phyloP scores from a whole-genome alignment of 2,113 vertebrate genomes.

The Ctenomys sociabilis region DNA sequence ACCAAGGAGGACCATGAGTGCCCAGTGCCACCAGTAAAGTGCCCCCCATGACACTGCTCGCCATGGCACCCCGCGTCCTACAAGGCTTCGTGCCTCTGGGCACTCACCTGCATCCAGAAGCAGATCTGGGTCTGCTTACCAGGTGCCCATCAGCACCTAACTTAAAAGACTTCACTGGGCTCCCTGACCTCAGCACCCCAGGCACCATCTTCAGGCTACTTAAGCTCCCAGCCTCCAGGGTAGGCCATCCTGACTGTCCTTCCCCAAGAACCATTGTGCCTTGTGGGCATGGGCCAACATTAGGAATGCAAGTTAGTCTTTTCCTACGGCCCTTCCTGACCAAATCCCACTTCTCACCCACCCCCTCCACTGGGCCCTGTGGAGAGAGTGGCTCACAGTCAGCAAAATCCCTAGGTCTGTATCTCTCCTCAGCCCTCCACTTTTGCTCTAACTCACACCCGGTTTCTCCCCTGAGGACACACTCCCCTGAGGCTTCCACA shows the following conservation, averaged over 20 bases:
- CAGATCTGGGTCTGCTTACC: neutral
- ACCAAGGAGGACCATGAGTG: neutral
- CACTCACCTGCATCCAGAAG: neutral
- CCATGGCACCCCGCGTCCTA: neutral
- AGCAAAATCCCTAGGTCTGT: neutral
- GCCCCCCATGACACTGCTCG: neutral
- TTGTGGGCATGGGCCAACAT: neutral
- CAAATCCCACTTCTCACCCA: neutral
- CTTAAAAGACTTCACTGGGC: neutral
- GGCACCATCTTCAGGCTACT: neutral
- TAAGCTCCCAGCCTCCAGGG: neutral
- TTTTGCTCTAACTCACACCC: neutral
- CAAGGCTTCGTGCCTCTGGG: neutral
- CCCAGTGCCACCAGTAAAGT: neutral
- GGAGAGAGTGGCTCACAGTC: neutral
- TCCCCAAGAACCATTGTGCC: neutral
- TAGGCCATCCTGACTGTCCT: neutral
- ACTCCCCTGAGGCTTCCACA: neutral
- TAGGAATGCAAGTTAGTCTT: neutral
- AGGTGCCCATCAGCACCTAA: neutral
- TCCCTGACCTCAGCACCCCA: neutral
- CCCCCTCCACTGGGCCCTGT: neutral
- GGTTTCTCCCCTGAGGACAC: neutral
- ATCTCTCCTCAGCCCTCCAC: neutral
- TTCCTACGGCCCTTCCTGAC: neutral